Base-by-base conservation (phyloP, 2,888 invertebrate species). In the Watsonalla binaria region DNA sequence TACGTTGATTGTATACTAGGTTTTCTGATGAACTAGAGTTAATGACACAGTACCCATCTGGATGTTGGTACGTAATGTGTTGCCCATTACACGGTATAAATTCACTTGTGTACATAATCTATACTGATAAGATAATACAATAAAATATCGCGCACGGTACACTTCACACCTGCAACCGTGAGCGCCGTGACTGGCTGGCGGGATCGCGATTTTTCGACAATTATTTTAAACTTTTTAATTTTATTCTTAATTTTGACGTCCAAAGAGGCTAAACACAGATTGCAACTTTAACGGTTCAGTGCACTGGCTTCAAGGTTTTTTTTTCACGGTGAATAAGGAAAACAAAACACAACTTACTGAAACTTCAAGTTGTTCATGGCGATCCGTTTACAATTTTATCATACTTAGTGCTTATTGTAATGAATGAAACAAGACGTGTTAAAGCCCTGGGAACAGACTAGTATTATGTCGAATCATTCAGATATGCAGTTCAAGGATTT, bases 61-160 rank as follows among this genome's bases (percentile, higher is more conserved):
- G 72, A 71, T 78, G 79, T 65, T 80, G 78, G 74, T 82, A 81
- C 66, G 74, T 74, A 77, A 84, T 84, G 76, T 83, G 81, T 75
- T 83, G 83, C 63, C 84, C 85, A 84, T 84, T 82, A 82, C 82
- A 83, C 70, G 74, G 74, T 68, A 78, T 71, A 59, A 73, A 75
- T 81, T 74, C 87, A 86, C 86, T 86, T 87, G 89, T 85, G 82
- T 83, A 88, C 86, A 88, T 85, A 88, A 85, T 89, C 87, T 86
- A 72, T 65, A 61, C 57, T 78, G 90, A 90, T 90, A 90, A 89
- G 89, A 89, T 90, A 85, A 74, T 68, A 68, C 45, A 47, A 49
- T 61, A 58, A 73, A 70, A 67, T 65, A 66, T 61, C 63, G 66
- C 60, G 62, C 61, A 65, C 63, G 59, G 53, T 63, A 64, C 69